Conservation (phyloP, 2,113 vertebrate species). For the Gobiocypris rarus region DNA sequence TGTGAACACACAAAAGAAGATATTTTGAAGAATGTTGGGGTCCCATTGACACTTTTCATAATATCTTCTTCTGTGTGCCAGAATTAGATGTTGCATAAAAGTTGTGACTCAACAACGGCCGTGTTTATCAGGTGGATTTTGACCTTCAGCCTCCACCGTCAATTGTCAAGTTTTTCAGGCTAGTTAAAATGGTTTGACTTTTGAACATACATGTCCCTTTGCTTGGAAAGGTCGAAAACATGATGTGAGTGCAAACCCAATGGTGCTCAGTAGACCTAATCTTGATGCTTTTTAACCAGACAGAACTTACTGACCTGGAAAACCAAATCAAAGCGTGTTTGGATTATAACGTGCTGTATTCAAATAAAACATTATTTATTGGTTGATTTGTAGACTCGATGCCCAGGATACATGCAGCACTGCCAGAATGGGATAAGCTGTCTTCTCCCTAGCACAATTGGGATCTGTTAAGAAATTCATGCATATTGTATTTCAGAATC, state of each 20-base stretch:
- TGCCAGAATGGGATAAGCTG: not conserved
- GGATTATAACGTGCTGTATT: not conserved
- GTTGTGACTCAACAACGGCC: not conserved
- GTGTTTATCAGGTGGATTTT: not conserved
- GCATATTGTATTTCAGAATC: not conserved
- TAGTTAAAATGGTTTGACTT: slow-evolving; percentile 12
- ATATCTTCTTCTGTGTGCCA: not conserved
- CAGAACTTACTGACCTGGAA: not conserved
- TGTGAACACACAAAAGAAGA: not conserved
- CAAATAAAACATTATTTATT: not conserved
- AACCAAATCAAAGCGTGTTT: not conserved
- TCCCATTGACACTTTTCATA: not conserved
- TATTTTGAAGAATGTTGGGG: not conserved
- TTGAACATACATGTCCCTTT: not conserved
- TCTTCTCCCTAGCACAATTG: not conserved
- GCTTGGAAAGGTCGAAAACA: not conserved
- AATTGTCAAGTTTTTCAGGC: not conserved
- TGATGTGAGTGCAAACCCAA: not conserved
- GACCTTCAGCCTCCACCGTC: not conserved
- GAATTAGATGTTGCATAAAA: not conserved
- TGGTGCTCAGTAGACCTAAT: not conserved
- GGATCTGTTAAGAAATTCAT: not conserved
- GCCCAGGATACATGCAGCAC: not conserved
- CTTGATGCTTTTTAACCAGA: not conserved
- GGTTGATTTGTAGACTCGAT: not conserved